These are phyloP conservation scores for Trinectes maculatus DNA, from an alignment of 2,113 vertebrate genomes.

Conservation along the genomic window DNA sequence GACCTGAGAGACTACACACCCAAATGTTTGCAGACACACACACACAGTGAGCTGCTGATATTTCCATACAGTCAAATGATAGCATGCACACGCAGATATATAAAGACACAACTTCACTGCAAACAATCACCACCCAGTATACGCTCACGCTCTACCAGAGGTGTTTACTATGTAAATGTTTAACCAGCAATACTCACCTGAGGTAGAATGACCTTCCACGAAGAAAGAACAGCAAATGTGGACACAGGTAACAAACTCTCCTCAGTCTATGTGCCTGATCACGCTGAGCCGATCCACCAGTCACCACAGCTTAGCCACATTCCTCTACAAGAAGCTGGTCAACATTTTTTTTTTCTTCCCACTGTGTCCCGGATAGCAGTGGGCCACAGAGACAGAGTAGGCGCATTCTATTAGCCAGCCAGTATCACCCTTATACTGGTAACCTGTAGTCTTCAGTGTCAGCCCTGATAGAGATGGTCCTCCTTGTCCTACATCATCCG, in stretches of 20 bases:
- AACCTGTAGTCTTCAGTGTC: slow-evolving; percentile 15
- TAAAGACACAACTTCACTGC: slow-evolving; percentile 31
- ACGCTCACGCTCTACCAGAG: slow-evolving; percentile 35
- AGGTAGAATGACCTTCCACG: slow-evolving; percentile 33
- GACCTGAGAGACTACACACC: slow-evolving; percentile 22
- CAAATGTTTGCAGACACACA: slow-evolving; percentile 6
- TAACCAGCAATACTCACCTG: slow-evolving; percentile 68
- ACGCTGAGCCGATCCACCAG: slow-evolving; percentile 41
- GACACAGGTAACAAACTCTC: slow-evolving; percentile 8
- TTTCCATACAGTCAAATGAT: slow-evolving; percentile 41
- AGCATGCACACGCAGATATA: background rate
- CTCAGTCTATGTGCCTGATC: slow-evolving; percentile 24
- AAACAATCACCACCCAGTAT: slow-evolving; percentile 30
- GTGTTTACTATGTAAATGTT: slow-evolving; percentile 78
- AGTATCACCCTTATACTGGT: background rate
- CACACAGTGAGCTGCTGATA: background rate
- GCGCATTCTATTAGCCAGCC: slow-evolving; percentile 24
- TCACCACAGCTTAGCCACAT: slow-evolving; percentile 58
- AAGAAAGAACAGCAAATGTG: slow-evolving; percentile 3
- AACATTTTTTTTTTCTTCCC: slow-evolving; percentile 41
- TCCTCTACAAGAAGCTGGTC: slow-evolving; percentile 38
- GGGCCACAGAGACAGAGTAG: slow-evolving; percentile 28
- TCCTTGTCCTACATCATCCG: slow-evolving; percentile 29
- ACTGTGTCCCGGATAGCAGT: slow-evolving; percentile 33
- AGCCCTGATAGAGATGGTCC: slow-evolving; percentile 10